Conservation (phyloP, 1,140 invertebrate species). For the Rhagoletis pomonella region DNA sequence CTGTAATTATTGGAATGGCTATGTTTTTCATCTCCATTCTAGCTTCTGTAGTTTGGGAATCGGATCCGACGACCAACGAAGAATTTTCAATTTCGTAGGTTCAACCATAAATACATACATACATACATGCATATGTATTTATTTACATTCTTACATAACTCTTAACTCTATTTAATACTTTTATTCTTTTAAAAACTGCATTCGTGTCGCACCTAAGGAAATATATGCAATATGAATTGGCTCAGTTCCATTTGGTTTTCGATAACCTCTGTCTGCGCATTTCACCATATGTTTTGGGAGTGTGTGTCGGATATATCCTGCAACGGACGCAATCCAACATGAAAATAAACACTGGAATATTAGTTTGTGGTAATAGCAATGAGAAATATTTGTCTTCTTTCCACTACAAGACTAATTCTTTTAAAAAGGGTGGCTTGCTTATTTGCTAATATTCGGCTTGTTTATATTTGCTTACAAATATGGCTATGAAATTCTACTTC, state of each 20-base stretch:
- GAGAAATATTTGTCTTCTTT: not conserved
- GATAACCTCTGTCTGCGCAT: constrained; percentile 75
- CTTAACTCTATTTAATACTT: not conserved
- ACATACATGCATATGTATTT: no score
- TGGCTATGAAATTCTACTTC: constrained; percentile 33
- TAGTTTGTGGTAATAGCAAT: constrained; percentile 56
- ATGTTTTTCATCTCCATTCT: constrained; percentile 56
- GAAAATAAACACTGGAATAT: constrained; percentile 69
- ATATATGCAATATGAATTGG: constrained; percentile 39
- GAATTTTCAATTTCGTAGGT: not conserved
- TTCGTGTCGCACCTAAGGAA: not conserved
- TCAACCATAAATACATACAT: not conserved
- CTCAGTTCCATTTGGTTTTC: constrained; percentile 64
- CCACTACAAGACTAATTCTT: not conserved
- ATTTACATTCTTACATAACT: no score
- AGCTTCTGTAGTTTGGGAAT: constrained; percentile 54
- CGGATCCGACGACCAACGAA: constrained; percentile 1
- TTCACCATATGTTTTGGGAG: constrained; percentile 74
- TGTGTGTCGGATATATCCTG: constrained; percentile 73
- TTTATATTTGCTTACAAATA: constrained; percentile 55
- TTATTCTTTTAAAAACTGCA: not conserved
- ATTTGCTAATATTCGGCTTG: not conserved
- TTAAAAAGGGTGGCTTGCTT: constrained; percentile 53
- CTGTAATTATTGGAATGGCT: constrained; percentile 53
- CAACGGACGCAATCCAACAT: constrained; percentile 69